Conservation (phyloP, 2,888 invertebrate species). For the Oegoconia quadripuncta region DNA sequence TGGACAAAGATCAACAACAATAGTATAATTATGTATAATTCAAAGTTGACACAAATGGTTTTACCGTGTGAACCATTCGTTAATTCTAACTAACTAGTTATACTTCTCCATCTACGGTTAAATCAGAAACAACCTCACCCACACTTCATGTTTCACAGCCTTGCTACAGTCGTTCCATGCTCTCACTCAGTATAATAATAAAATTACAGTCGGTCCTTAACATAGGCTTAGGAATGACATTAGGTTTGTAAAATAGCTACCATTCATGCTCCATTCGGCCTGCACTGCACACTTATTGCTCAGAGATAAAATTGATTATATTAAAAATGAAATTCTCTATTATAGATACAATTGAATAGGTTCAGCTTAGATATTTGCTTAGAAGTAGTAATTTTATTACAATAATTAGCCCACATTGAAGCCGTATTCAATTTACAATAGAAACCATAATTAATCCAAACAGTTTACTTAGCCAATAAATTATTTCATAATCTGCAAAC, state of each 20-base stretch:
- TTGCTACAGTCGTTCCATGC: conserved; percentile 69
- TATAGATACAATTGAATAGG: too few relatives aligned
- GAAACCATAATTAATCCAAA: too few relatives aligned
- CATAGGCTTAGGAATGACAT: conserved; percentile 63
- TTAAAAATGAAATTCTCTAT: not conserved
- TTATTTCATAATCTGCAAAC: not conserved
- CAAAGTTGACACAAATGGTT: conserved; percentile 25
- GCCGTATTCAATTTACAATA: too few relatives aligned
- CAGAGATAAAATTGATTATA: not conserved
- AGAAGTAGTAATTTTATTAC: too few relatives aligned
- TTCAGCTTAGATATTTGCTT: too few relatives aligned
- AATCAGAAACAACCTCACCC: conserved; percentile 51
- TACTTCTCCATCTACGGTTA: conserved; percentile 28
- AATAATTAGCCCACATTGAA: too few relatives aligned
- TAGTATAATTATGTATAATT: conserved; percentile 31
- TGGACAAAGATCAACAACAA: conserved; percentile 43
- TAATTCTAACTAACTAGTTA: conserved; percentile 31
- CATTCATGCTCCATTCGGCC: conserved; percentile 27
- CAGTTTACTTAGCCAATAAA: too few relatives aligned
- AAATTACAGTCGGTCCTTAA: conserved; percentile 54
- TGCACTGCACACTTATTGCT: conserved; percentile 11
- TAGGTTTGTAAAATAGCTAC: conserved; percentile 44
- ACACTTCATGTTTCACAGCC: conserved; percentile 72
- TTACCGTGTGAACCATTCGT: conserved; percentile 32
- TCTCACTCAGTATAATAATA: conserved; percentile 54